Evolutionary conservation across 2,113 vertebrate genomes (phyloP).

Genomic region (Gallinago jamesoni): DNA sequence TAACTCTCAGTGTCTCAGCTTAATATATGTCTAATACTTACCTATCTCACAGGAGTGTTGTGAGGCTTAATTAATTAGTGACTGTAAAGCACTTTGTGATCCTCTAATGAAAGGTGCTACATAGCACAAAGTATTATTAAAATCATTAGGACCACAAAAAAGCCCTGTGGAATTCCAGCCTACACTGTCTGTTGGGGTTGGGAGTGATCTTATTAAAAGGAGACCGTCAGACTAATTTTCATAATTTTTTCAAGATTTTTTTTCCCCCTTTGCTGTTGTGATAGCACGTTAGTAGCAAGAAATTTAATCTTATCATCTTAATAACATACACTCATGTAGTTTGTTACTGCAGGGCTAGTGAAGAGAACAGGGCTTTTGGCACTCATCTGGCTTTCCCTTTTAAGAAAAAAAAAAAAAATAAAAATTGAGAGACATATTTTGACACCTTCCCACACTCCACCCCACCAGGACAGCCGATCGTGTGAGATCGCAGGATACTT

Average conservation of each 20-base stretch:
- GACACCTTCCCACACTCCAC: conserved; percentile 68
- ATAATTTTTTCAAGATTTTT: conserved; percentile 57
- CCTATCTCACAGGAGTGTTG: conserved; percentile 56
- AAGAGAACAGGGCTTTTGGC: conserved; percentile 50
- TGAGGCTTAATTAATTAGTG: conserved; percentile 72
- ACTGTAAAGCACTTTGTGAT: conserved; percentile 63
- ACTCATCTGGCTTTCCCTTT: conserved; percentile 60
- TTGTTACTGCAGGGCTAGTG: conserved; percentile 62
- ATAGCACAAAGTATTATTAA: conserved; percentile 65
- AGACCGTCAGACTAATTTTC: conserved; percentile 64
- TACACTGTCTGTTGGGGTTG: conserved; percentile 52
- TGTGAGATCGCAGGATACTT: conserved; percentile 25
- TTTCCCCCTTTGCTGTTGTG: conserved; percentile 32
- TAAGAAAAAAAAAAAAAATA: conserved; percentile 14
- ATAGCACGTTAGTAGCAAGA: conserved; percentile 45
- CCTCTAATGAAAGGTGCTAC: conserved; percentile 66
- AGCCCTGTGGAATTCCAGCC: conserved; percentile 63
- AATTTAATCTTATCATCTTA: conserved; percentile 67
- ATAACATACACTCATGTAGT: conserved; percentile 50
- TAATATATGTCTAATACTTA: conserved; percentile 67
- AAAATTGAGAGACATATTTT: conserved; percentile 58
- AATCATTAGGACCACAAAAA: conserved; percentile 68
- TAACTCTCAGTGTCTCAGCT: conserved; percentile 46
- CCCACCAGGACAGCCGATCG: conserved; percentile 44
- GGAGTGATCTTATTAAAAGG: conserved; percentile 63